Conservation (phyloP, 2,113 vertebrate genomes). For the Tragelaphus imberbis region DNA sequence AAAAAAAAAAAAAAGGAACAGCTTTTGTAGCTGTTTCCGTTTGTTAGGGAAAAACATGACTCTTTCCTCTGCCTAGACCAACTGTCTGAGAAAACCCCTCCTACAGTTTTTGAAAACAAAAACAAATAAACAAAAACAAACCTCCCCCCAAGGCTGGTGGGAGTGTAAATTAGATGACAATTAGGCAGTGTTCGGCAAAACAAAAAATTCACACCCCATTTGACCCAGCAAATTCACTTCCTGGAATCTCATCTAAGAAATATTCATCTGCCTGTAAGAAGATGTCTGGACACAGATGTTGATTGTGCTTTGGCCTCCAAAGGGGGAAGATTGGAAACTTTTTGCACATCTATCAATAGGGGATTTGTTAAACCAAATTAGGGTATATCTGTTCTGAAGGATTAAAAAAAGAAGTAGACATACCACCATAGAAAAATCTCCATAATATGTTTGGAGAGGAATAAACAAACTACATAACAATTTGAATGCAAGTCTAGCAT, state of each 20-base stretch:
- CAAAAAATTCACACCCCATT: slow-evolving; percentile 30
- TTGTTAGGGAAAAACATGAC: neutral
- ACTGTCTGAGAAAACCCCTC: neutral
- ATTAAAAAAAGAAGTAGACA: neutral
- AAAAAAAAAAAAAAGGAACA: slow-evolving; percentile 2
- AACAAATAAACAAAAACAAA: slow-evolving; percentile 24
- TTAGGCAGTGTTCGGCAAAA: slow-evolving; percentile 37
- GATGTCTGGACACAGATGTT: neutral
- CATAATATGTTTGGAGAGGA: neutral
- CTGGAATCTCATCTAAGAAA: slow-evolving; percentile 39
- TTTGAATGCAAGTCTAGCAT: neutral
- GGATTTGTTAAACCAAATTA: neutral
- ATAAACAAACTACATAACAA: neutral
- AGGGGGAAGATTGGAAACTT: neutral
- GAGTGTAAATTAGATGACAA: neutral
- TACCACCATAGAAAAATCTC: neutral
- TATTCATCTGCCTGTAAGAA: neutral
- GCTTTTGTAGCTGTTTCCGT: neutral
- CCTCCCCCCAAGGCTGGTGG: neutral
- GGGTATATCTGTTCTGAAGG: neutral
- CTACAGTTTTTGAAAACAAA: neutral
- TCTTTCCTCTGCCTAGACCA: neutral
- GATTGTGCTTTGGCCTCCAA: neutral
- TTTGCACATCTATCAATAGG: neutral
- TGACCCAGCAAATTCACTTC: slow-evolving; percentile 32